Percentiles rank a stretch among this genome's conserved stretches.
phyloP scores from a whole-genome alignment of 1,140 invertebrate species.

The Stegodyphus mimosarum region DNA sequence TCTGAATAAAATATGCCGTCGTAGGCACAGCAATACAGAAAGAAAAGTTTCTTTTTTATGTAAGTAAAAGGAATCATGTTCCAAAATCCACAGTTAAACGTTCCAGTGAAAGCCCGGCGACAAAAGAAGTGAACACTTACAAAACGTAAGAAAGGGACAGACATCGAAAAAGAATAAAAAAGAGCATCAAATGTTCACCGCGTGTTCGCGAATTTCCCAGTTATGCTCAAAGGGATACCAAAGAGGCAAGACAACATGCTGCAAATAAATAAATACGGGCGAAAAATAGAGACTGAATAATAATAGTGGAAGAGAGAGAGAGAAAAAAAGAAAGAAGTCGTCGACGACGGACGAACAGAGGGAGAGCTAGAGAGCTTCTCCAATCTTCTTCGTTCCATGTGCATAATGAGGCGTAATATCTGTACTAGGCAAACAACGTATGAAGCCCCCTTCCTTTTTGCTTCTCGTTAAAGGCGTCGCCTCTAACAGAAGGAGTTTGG shows the following conservation, averaged over 20 bases:
- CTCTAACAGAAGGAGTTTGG: conserved; percentile 58
- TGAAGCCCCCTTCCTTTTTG: conserved; percentile 34
- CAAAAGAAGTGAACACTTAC: too few relatives aligned
- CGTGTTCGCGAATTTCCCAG: conserved; percentile 45
- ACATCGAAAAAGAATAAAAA: too few relatives aligned
- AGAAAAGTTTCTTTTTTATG: too few relatives aligned
- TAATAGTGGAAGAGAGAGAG: conserved; percentile 9
- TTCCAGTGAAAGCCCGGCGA: too few relatives aligned
- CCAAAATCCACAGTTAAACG: too few relatives aligned
- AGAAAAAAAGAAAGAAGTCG: background rate
- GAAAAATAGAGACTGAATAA: conserved; percentile 55
- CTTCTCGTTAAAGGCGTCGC: conserved; percentile 59
- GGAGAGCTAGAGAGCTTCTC: conserved; percentile 7
- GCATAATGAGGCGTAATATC: conserved; percentile 61
- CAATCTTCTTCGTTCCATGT: conserved; percentile 28
- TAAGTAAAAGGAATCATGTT: too few relatives aligned
- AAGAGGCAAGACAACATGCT: conserved; percentile 49
- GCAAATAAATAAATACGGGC: conserved; percentile 55
- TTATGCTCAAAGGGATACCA: conserved; percentile 49
- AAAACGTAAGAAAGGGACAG: too few relatives aligned
- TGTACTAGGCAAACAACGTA: conserved; percentile 60
- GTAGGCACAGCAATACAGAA: too few relatives aligned
- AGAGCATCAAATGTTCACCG: background rate
- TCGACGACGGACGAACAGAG: background rate
- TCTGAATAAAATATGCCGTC: too few relatives aligned